A percentile compares a stretch with the other conserved stretches of the same genome.
Evolutionary conservation across 2,113 vertebrate species (phyloP).

Genomic region (Chitala chitala): DNA sequence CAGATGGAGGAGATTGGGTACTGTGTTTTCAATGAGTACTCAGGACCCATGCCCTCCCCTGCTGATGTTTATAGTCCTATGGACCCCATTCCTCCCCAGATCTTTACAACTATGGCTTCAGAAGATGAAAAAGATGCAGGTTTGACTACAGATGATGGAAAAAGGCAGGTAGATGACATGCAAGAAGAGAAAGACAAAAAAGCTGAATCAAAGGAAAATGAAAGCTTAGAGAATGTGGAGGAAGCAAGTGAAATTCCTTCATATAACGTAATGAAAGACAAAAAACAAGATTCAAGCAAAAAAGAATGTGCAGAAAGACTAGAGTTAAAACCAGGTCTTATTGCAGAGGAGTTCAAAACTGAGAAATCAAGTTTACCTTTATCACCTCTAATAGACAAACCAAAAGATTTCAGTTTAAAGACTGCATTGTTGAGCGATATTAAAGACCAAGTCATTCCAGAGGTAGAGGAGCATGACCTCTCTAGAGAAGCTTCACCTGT

Average conservation of each 20-base stretch:
- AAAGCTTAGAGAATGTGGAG: too few species aligned
- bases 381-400: background rate
- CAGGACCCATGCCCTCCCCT: constrained; percentile 89
- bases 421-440: constrained; percentile 9
- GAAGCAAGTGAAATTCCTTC: too few species aligned
- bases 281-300: too few species aligned
- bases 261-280: too few species aligned
- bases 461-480: constrained; percentile 52
- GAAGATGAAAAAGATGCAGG: constrained; percentile 45
- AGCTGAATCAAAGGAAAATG: too few species aligned
- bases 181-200: constrained; percentile 14
- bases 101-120: constrained; percentile 58
- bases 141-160: background rate
- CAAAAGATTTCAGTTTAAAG: constrained; percentile 13
- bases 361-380: too few species aligned
- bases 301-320: too few species aligned
- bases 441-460: constrained; percentile 44
- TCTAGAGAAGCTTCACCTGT: constrained; percentile 22
- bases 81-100: constrained; percentile 47
- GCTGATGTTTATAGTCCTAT: constrained; percentile 71
- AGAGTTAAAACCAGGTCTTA: too few species aligned
- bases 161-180: constrained; percentile 28
- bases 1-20: constrained; percentile 93
- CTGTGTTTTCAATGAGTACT: constrained; percentile 98
- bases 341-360: too few species aligned